These are phyloP conservation scores for Myiozetetes cayanensis DNA, from an alignment of 2,113 vertebrate species.

Conservation along the genomic window DNA sequence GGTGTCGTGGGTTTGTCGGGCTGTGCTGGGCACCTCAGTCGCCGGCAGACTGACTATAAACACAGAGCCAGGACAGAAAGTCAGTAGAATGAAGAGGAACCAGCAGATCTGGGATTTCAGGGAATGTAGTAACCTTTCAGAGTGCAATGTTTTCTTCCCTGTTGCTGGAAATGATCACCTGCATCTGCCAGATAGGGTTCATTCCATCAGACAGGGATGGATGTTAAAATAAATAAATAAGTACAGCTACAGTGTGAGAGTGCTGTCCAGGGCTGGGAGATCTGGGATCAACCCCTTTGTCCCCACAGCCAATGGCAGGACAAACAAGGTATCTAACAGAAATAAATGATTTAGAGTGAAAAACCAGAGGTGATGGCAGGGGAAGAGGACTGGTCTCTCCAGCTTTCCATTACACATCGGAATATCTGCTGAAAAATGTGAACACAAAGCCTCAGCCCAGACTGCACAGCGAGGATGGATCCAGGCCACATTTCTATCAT, in stretches of 20 bases:
- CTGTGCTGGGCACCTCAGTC: conserved; percentile 53
- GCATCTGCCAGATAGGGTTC: not conserved
- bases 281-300: not conserved
- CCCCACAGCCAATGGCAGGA: not conserved
- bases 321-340: not conserved
- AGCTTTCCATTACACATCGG: not conserved
- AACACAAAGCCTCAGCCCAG: not conserved
- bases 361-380: not conserved
- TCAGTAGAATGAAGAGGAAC: not conserved
- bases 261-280: not conserved
- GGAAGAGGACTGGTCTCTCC: not conserved
- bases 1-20: conserved; percentile 65
- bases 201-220: not conserved
- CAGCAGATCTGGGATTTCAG: not conserved
- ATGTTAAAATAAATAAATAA: not conserved
- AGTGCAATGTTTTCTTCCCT: not conserved
- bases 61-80: not conserved
- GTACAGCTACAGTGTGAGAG: not conserved
- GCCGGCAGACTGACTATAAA: conserved; percentile 70
- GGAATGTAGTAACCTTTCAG: not conserved
- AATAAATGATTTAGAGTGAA: not conserved
- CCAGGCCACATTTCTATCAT: not conserved
- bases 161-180: not conserved
- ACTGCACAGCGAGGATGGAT: not conserved
- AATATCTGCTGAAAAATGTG: not conserved